Base-by-base conservation (phyloP, 1,140 invertebrate genomes). In the Drosophila pruinosa region DNA sequence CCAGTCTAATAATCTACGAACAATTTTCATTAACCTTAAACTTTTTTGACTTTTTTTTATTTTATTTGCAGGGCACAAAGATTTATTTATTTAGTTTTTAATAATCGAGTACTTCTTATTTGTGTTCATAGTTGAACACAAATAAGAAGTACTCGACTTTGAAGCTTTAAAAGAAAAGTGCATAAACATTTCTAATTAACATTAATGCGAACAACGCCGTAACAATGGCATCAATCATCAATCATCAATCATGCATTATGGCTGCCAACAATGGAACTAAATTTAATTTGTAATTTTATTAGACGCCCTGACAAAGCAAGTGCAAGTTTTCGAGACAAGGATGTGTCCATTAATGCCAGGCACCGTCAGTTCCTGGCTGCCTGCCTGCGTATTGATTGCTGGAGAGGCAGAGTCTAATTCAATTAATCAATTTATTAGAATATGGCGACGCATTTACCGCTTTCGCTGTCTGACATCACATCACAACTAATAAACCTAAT, bases 341-440 rank as follows among this genome's bases (percentile, higher is more conserved):
- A 56, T 34, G 34, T 70, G 47, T 45, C 69, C 36, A 62, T 74
- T 74, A 74, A 74, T 63, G 71, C 62, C 71, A 70, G n/a, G 17
- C 34, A 48, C 39, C 36, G 58, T 57, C 26, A 14, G 24, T 34
- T 21, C 2, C 48, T 54, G 14, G 12, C 14, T 22, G 15, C 22
- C 39, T 45, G 22, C 10, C 31, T 34, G 24, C 14, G 15, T 45
- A 65, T 69, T 69, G 65, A 69, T 69, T 70, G 41, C 43, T 36
- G 28, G 53, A 43, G 15, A 38, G 52, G 22, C 54, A 47, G 15
- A 38, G 19, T 45, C 43, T 81, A 81, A 85, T 85, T 86, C 77
- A 74, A 85, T 85, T 81, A 86, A 85, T 85, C 81, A 85, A 86
- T 81, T 86, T 82, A 85, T 85, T 85, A 85, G 64, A 50, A 72